Base-by-base conservation (phyloP, 2,888 invertebrate genomes). In the Aphodius sticticus region DNA sequence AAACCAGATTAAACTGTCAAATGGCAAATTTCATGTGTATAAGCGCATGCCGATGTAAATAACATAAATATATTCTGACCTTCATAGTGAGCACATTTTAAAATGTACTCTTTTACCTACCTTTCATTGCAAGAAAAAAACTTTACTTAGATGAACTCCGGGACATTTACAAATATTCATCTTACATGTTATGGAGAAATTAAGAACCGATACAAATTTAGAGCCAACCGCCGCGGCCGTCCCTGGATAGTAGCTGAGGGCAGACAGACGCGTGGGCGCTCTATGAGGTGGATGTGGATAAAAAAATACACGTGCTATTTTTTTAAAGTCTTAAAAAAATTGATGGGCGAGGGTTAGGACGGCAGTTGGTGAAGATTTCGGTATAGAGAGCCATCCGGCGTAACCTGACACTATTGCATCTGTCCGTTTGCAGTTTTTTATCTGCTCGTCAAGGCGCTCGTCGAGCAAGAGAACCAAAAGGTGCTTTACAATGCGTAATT, bases 271-370 rank as follows among this genome's bases (percentile, higher is more conserved):
- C 74, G 77, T 74, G 77, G 77, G 69, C 78, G 75, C 38, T 79
- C 69, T 26, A 79, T 79, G 69, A n/a, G 53, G 69, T 26, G 74
- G 35, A 26, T 74, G 35, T 69, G 77, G 69, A 69, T 77, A 69
- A 77, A 77, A 76, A 69, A 77, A 74, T 77, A 69, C 79, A 79
- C 79, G 77, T 79, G 79, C 79, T 74, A 77, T 79, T 77, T 79
- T 79, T 79, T 79, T 71, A 70, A 72, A 37, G 71, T 35, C 72
- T 69, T 72, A 37, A 79, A 69, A 79, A 77, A 69, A 14, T 69
- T 77, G 77, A 69, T 74, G 79, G 77, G 76, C 69, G 36, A 79
- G 69, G 35, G 76, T 38, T 53, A 12, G 16, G 69, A 16, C 69
- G 69, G 69, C 69, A 69, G 53, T 76, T 70, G 79, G 76, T 72